Base-by-base conservation (phyloP, 2,797 vertebrate species). In the Sebastiscus tertius region DNA sequence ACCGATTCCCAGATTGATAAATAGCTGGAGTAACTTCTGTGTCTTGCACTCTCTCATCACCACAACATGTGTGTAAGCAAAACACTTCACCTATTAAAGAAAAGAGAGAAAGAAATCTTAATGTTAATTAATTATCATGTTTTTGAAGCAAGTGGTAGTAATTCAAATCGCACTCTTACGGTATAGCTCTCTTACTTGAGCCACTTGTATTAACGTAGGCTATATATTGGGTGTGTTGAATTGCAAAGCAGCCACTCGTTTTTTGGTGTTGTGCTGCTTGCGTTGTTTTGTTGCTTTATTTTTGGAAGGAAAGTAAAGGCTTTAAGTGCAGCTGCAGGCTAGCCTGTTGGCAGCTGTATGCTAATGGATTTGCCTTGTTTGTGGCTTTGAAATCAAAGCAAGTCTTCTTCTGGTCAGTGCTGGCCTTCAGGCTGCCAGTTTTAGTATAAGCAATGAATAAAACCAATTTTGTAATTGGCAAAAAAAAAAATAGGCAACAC, bases 291-390 rank as follows among this genome's bases (percentile, higher is more conserved):
- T 82, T 73, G 73, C 79, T 91, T 87, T 90, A 84, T 90, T 87
- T 87, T 83, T 87, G 77, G 72, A 77, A 76, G 74, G 81, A 89
- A 89, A 89, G 77, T 85, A 77, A 90, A 88, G 84, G 82, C 81
- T 85, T 82, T 75, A 77, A 75, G 91, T 88, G 88, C 88, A 92
- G 90, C 92, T 89, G 94, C 90, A 70, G 84, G 80, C 80, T 89
- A 83, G 89, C 84, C 86, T 89, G 87, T 88, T 91, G 86, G 89
- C 94, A 94, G 93, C 92, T 94, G 92, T 93, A 93, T 94, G 94
- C 83, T 94, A 95, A 95, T 93, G 73, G 49, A 6, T 73, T 73
- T 56, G 63, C 61, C 86, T 87, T 91, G 86, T 91, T 89, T 93
- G 86, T 90, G 86, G 82, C 82, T 90, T 88, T 83, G 77, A 88